phyloP scores from a whole-genome alignment of 2,888 invertebrate species.

The Phrixothrix hirtus region DNA sequence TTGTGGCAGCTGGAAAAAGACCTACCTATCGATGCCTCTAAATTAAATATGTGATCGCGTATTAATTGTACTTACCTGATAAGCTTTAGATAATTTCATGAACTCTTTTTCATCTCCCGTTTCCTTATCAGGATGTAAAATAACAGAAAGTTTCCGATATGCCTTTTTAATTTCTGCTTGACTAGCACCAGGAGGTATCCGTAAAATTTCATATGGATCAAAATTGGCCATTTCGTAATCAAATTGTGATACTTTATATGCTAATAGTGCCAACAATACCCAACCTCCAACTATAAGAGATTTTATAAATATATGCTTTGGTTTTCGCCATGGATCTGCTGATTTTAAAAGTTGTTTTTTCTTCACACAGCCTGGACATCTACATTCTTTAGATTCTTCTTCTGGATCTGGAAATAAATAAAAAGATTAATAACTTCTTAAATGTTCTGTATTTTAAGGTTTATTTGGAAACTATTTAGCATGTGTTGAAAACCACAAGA shows the following conservation, averaged over 20 bases:
- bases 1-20: too few species aligned
- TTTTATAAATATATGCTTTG: conserved; percentile 81
- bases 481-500: too few species aligned
- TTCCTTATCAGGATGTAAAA: conserved; percentile 97
- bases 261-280: conserved; percentile 77
- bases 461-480: too few species aligned
- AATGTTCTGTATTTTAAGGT: too few species aligned
- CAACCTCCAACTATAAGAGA: conserved; percentile 79
- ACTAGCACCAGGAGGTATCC: conserved; percentile 83
- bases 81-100: conserved; percentile 94
- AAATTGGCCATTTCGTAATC: conserved; percentile 99
- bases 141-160: conserved; percentile 89
- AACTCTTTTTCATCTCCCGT: conserved; percentile 97
- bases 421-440: too few species aligned
- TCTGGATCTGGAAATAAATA: conserved; percentile 72
- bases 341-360: conserved; percentile 82
- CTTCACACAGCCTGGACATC: conserved; percentile 84
- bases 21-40: not conserved
- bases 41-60: not conserved
- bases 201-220: conserved; percentile 96
- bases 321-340: conserved; percentile 85
- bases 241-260: conserved; percentile 93
- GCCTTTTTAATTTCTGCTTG: conserved; percentile 91
- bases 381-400: conserved; percentile 78
- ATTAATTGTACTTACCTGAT: conserved; percentile 65